Evolutionary conservation across 2,888 invertebrate species (phyloP), one percentile per base, ranked within the genome.

Genomic region (Platycnemis pennipes): DNA sequence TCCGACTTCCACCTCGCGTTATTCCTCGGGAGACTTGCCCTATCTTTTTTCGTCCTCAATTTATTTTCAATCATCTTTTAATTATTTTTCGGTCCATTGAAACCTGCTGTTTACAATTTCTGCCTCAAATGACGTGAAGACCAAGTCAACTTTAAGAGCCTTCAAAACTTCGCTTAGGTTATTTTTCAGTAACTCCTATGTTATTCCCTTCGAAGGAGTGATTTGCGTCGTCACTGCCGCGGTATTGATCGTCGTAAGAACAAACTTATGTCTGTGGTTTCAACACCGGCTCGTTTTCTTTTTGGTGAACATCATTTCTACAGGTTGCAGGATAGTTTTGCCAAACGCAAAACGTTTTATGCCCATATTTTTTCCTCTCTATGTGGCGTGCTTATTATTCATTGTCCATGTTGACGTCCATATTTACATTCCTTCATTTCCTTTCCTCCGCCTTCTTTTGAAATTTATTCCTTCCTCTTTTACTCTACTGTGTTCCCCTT

Each of bases 1-100:
- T 37, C 26, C 37, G 77, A 77, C 77, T 77, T 37, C 31, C 77
- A 37, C 77, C 77, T 8, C 31, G 13, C 7, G 37, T 37, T n/a
- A n/a, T 63, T 63, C 69, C 77, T 37, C 77, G 31, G n/a, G 77
- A 77, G 77, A 37, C 26, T 63, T 13, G 31, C 77, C 26, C 37
- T 13, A 22, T 37, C 16, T 13, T 5, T 63, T 26, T 31, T 37
- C 37, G 37, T 37, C 16, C 77, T 77, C 77, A 77, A 37, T 31
- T 37, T 77, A 77, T 77, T 77, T 77, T 77, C 77, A 31, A 77
- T 77, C 77, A 77, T 77, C 16, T 31, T 69, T 69, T 77, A n/a
- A 22, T 2, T 63, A 19, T 77, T 37, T 37, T 26, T 77, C 37
- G 2, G 77, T 26, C 31, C 77, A 77, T 77, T 16, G 77, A 77